Conservation (phyloP, 2,113 vertebrate species). For the Thermophis baileyi region DNA sequence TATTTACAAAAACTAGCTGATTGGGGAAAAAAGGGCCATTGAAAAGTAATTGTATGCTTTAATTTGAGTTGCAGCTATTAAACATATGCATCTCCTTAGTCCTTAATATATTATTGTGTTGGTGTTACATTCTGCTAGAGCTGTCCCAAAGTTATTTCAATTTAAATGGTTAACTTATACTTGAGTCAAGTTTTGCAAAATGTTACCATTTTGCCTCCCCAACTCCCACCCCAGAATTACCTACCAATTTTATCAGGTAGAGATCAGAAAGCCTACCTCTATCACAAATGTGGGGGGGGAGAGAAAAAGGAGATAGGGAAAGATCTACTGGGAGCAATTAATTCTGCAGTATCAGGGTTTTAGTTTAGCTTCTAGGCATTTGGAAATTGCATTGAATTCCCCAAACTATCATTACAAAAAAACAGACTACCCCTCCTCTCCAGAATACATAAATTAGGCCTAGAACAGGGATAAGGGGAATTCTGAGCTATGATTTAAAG, state of each 20-base stretch:
- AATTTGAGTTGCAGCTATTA: neutral
- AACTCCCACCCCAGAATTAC: neutral
- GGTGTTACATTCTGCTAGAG: neutral
- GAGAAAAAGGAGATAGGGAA: neutral
- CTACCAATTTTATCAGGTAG: constrained; percentile 5
- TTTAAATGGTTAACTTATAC: constrained; percentile 5
- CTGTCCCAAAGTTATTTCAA: neutral
- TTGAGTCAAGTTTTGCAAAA: constrained; percentile 9
- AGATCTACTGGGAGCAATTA: constrained; percentile 28
- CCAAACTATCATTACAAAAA: constrained; percentile 22
- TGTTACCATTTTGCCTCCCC: neutral
- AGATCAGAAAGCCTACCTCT: constrained; percentile 5
- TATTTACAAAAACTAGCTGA: neutral
- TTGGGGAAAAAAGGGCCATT: neutral
- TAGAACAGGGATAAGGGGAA: constrained; percentile 27
- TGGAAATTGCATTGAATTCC: constrained; percentile 33
- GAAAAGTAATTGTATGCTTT: neutral
- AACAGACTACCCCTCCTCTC: constrained; percentile 42
- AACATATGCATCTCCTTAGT: neutral
- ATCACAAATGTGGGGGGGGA: neutral
- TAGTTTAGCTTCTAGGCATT: constrained; percentile 40
- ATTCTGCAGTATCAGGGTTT: constrained; percentile 34
- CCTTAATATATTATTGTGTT: neutral
- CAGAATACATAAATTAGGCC: constrained; percentile 56
- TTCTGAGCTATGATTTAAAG: constrained; percentile 36